A percentile compares a stretch with the other conserved stretches of the same genome.
Conservation (phyloP, 1,140 invertebrate genomes). For the Drosophila lacteicornis region DNA sequence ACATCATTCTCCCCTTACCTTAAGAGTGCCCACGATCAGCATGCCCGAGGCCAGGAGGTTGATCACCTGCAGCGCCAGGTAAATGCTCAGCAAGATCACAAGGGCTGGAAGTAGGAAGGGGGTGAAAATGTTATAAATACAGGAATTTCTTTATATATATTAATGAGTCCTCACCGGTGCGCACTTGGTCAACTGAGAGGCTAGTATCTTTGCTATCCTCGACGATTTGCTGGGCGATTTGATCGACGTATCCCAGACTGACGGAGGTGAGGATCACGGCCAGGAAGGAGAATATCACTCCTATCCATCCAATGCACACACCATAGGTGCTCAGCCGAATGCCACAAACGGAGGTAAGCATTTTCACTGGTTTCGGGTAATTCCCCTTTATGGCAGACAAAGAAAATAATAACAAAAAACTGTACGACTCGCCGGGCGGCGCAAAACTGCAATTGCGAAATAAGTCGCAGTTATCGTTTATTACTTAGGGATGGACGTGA, state of each 20-base stretch:
- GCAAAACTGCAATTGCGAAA: constrained; percentile 1
- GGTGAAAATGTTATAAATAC: neutral
- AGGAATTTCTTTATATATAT: neutral
- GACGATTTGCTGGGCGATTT: constrained; percentile 13
- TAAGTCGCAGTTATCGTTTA: constrained; percentile 2
- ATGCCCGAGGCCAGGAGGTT: constrained; percentile 53
- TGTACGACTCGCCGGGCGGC: neutral
- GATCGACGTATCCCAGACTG: constrained; percentile 25
- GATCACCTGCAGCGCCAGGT: constrained; percentile 35
- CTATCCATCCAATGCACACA: constrained; percentile 60
- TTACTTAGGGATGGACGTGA: neutral
- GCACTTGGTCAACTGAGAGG: constrained; percentile 8
- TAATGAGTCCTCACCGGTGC: constrained; percentile 3
- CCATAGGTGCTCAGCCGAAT: constrained; percentile 63
- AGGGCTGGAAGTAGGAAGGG: constrained; percentile 14
- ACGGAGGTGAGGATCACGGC: constrained; percentile 10
- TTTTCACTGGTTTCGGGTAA: constrained; percentile 28
- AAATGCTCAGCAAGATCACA: constrained; percentile 34
- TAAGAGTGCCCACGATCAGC: constrained; percentile 57
- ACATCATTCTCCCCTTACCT: constrained; percentile 30
- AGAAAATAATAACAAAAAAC: neutral
- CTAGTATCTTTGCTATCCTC: neutral
- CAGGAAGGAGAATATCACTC: constrained; percentile 28
- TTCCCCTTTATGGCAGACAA: neutral
- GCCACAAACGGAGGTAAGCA: constrained; percentile 47